Evolutionary conservation across 2,113 vertebrate genomes (phyloP).

Genomic region (Atherinomorus stipes): DNA sequence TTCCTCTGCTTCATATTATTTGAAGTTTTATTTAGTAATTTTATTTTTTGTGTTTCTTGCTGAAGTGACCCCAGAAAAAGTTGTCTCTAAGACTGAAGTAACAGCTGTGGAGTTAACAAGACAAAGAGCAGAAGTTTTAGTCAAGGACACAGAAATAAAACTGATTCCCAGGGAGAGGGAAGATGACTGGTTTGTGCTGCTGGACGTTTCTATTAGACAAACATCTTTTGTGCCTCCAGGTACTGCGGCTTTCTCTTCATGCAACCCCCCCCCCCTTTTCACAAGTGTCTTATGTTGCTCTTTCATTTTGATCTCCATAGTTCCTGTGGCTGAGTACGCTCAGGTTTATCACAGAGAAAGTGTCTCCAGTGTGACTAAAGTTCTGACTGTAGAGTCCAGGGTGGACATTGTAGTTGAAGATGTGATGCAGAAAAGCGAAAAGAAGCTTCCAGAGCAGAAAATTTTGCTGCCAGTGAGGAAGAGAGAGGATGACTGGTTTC

Average conservation of each 20-base stretch:
- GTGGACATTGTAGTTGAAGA: conserved; percentile 27
- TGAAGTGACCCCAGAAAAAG: conserved; percentile 32
- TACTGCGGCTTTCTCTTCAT: conserved; percentile 27
- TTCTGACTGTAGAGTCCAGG: conserved; percentile 14
- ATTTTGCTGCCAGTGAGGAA: conserved; percentile 30
- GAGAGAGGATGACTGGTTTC: conserved; percentile 73
- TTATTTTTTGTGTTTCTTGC: conserved; percentile 17
- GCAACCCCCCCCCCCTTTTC: neutral
- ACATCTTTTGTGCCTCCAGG: conserved; percentile 55
- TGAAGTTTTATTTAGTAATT: conserved; percentile 33
- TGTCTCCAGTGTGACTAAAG: conserved; percentile 19
- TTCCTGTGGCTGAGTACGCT: conserved; percentile 6
- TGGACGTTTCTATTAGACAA: conserved; percentile 54
- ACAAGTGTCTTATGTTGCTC: neutral
- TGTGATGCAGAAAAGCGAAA: conserved; percentile 24
- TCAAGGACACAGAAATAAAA: conserved; percentile 23
- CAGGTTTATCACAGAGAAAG: conserved; percentile 27
- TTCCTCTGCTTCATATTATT: neutral
- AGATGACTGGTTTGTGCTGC: conserved; percentile 74
- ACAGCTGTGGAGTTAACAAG: conserved; percentile 15
- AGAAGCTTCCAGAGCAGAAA: conserved; percentile 32
- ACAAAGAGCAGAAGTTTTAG: conserved; percentile 6
- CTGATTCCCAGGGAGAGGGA: conserved; percentile 26
- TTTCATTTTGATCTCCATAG: conserved; percentile 38
- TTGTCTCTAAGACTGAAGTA: conserved; percentile 14